These are phyloP conservation scores for Eubucco bourcierii DNA, from an alignment of 2,113 vertebrate species.

Conservation along the genomic window DNA sequence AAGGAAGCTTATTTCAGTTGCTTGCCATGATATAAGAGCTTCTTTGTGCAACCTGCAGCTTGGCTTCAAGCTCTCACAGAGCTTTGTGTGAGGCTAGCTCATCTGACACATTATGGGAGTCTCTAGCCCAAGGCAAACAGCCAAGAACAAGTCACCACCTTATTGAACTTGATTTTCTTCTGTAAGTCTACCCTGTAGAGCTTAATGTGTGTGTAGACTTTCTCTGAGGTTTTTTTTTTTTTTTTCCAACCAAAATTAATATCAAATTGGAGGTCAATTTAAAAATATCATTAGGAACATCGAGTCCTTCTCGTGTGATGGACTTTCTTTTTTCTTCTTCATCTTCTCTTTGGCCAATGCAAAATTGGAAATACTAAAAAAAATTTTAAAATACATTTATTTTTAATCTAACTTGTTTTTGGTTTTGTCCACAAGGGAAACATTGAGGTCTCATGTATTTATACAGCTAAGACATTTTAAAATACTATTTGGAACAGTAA, in stretches of 20 bases:
- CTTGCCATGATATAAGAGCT: neutral
- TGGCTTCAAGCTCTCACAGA: neutral
- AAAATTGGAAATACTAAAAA: neutral
- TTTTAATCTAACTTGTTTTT: constrained; percentile 31
- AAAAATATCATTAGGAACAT: neutral
- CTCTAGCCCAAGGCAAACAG: neutral
- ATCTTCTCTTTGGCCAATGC: neutral
- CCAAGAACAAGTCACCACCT: neutral
- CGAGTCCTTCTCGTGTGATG: neutral
- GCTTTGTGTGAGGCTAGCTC: neutral
- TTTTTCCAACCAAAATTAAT: neutral
- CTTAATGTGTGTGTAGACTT: neutral
- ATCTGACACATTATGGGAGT: neutral
- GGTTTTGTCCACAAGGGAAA: constrained; percentile 8
- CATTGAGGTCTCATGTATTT: neutral
- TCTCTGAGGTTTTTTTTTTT: neutral
- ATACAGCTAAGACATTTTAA: constrained; percentile 22
- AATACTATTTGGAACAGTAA: neutral
- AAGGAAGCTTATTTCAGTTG: neutral
- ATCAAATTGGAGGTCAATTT: neutral
- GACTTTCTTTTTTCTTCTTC: neutral
- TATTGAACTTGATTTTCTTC: neutral
- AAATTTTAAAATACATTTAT: neutral
- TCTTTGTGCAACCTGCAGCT: neutral
- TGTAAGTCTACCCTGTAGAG: neutral